phyloP scores from a whole-genome alignment of 2,113 vertebrate genomes.

The Collichthys lucidus region DNA sequence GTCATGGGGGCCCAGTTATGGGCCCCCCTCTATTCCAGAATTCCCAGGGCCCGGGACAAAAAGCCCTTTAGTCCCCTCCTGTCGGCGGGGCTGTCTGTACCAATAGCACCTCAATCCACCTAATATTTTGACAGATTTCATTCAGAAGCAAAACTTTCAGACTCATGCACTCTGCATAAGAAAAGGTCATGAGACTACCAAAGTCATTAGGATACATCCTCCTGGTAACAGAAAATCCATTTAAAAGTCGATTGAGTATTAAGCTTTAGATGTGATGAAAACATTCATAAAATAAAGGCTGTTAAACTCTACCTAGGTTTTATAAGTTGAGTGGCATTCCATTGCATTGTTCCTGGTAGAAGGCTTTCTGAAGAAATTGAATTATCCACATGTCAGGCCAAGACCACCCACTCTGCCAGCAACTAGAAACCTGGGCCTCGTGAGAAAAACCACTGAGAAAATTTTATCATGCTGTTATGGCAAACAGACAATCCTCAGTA shows the following conservation, averaged over 20 bases:
- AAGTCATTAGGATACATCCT: too few species aligned
- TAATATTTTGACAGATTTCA: too few species aligned
- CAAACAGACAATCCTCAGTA: conserved; percentile 37
- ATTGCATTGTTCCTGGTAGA: conserved; percentile 6
- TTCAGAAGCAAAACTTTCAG: background rate
- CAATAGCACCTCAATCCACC: background rate
- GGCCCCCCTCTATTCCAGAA: too few species aligned
- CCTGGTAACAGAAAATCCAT: too few species aligned
- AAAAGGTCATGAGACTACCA: too few species aligned
- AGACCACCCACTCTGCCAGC: conserved; percentile 55
- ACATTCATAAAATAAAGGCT: background rate
- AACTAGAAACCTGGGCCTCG: conserved; percentile 34
- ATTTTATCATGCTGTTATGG: conserved; percentile 9
- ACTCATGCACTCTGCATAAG: background rate
- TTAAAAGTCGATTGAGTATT: background rate
- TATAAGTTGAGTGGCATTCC: background rate
- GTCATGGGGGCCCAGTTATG: too few species aligned
- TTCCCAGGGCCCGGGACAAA: too few species aligned
- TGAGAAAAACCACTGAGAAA: conserved; percentile 35
- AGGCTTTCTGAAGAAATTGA: conserved; percentile 5
- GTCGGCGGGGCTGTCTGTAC: too few species aligned
- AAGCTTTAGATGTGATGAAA: background rate
- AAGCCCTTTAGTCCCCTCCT: too few species aligned
- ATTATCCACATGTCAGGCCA: conserved; percentile 38
- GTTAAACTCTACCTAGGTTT: conserved; percentile 11